A percentile compares a stretch with the other conserved stretches of the same genome.
Conservation (phyloP, 1,140 invertebrate genomes). For the Rhyacophila brunnea region DNA sequence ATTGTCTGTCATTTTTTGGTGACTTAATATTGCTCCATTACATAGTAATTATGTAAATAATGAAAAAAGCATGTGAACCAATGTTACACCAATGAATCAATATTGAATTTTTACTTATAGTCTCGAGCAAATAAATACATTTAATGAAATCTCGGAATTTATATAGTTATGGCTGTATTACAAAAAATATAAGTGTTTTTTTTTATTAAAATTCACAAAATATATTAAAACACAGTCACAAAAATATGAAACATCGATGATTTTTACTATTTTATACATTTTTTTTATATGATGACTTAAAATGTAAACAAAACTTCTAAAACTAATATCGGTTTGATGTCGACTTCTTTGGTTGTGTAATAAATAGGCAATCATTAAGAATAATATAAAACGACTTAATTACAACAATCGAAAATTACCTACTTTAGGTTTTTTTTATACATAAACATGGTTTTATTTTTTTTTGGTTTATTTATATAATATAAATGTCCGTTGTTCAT, state of each 20-base stretch:
- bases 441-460: neutral
- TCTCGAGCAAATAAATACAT: too few relatives aligned
- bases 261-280: neutral
- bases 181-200: too few relatives aligned
- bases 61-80: too few relatives aligned
- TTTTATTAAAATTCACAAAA: neutral
- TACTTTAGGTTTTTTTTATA: neutral
- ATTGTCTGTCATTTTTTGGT: too few relatives aligned
- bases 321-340: neutral
- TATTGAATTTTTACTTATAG: too few relatives aligned
- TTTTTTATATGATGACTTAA: neutral
- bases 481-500: slow-evolving; percentile 1
- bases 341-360: neutral
- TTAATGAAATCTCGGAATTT: too few relatives aligned
- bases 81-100: too few relatives aligned
- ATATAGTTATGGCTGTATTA: too few relatives aligned
- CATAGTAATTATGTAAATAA: too few relatives aligned
- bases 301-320: neutral
- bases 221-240: slow-evolving; percentile 14
- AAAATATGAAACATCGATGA: slow-evolving; percentile 4
- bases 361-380: neutral
- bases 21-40: too few relatives aligned
- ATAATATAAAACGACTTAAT: slow-evolving; percentile 8
- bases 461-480: neutral
- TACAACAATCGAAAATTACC: slow-evolving; percentile 3